A percentile compares a stretch with the other conserved stretches of the same genome.
Conservation (phyloP, 2,113 vertebrate genomes). For the Urocynchramus pylzowi region DNA sequence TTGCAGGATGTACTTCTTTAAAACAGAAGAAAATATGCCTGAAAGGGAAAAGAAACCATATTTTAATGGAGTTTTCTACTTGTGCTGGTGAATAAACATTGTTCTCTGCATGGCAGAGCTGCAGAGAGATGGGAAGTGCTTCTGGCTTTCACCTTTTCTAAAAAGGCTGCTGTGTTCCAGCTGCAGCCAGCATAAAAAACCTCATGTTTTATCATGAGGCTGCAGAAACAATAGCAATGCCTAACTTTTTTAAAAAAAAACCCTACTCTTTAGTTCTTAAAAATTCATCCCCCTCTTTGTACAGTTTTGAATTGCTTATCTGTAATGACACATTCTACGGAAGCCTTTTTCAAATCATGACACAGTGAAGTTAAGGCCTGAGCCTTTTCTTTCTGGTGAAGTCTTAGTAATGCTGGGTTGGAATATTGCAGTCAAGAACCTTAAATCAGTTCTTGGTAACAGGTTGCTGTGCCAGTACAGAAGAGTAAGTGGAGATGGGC, state of each 20-base stretch:
- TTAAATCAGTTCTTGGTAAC: background rate
- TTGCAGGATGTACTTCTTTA: conserved; percentile 53
- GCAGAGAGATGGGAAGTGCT: background rate
- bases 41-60: background rate
- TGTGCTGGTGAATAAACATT: background rate
- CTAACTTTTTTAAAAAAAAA: background rate
- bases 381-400: background rate
- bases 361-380: background rate
- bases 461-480: background rate
- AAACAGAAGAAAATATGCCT: background rate
- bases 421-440: background rate
- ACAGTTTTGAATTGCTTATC: background rate
- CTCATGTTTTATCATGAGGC: conserved; percentile 13
- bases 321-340: background rate
- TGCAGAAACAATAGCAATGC: conserved; percentile 36
- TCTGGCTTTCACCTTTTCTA: background rate
- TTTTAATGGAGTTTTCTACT: background rate
- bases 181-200: conserved; percentile 1
- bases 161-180: background rate
- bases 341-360: background rate
- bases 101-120: background rate
- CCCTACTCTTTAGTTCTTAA: background rate
- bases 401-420: background rate
- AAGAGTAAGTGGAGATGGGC: background rate
- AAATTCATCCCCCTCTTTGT: background rate